A percentile compares a stretch with the other conserved stretches of the same genome.
phyloP scores from a whole-genome alignment of 2,113 vertebrate species.

The Leuciscus idus region DNA sequence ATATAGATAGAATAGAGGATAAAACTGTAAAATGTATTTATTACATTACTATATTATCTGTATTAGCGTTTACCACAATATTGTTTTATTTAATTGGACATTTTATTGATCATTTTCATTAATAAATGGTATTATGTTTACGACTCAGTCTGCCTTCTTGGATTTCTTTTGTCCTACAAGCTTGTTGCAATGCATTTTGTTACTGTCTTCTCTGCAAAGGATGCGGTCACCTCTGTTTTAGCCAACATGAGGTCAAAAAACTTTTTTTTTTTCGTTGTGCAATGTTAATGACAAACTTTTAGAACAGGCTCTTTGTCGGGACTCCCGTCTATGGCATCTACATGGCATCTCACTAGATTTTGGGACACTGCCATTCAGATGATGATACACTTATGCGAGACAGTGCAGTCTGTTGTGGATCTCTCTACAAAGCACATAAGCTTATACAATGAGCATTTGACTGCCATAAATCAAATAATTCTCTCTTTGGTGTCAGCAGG shows the following conservation, averaged over 20 bases:
- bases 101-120: neutral
- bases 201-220: neutral
- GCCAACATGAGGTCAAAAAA: too few relatives aligned
- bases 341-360: slow-evolving; percentile 4
- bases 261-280: too few relatives aligned
- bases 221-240: too few relatives aligned
- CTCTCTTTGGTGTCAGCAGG: slow-evolving; percentile 17
- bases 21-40: neutral
- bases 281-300: neutral
- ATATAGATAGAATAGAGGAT: neutral
- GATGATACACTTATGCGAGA: neutral
- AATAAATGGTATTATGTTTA: neutral
- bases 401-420: neutral
- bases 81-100: neutral
- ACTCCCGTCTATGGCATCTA: neutral
- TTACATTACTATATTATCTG: neutral
- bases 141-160: neutral
- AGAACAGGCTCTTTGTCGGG: neutral
- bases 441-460: slow-evolving; percentile 28
- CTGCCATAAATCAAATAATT: slow-evolving; percentile 17
- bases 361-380: neutral
- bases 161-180: too few relatives aligned
- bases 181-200: neutral
- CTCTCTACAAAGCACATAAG: slow-evolving; percentile 16
- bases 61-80: neutral